These are phyloP conservation scores for Lerema accius DNA, from an alignment of 1,140 invertebrate genomes.

Conservation along the genomic window DNA sequence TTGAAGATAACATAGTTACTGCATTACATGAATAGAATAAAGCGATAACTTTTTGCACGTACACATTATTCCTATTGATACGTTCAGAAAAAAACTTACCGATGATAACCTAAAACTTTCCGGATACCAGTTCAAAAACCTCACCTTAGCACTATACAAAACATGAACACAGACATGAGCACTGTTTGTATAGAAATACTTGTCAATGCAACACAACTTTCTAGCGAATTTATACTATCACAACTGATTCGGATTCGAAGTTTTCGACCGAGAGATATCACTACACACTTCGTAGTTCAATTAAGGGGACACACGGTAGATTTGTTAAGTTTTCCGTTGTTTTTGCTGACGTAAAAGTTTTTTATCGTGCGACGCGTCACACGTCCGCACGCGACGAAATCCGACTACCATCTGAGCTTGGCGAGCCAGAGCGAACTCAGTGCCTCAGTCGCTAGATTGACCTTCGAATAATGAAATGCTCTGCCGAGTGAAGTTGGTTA, in stretches of 20 bases:
- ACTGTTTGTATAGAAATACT: constrained; percentile 36
- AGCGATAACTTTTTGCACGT: neutral
- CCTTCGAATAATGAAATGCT: constrained; percentile 68
- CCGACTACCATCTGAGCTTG: constrained; percentile 45
- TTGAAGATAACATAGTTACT: neutral
- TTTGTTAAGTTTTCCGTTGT: constrained; percentile 31
- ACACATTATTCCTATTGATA: neutral
- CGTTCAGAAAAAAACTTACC: constrained; percentile 48
- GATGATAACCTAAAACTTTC: constrained; percentile 48
- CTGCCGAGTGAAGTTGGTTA: constrained; percentile 55
- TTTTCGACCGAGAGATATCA: constrained; percentile 21
- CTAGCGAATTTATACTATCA: constrained; percentile 5
- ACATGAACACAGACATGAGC: constrained; percentile 40
- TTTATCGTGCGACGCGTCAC: constrained; percentile 9
- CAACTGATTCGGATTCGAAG: neutral
- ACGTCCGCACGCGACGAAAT: constrained; percentile 38
- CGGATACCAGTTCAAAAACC: constrained; percentile 54
- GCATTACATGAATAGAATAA: neutral
- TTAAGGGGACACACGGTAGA: constrained; percentile 18
- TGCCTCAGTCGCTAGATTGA: constrained; percentile 46
- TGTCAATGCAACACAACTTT: constrained; percentile 27
- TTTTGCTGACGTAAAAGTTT: constrained; percentile 51
- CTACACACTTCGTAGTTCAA: constrained; percentile 13
- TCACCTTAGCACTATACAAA: constrained; percentile 48
- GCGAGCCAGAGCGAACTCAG: no score